A percentile compares a stretch with the other conserved stretches of the same genome.
Evolutionary conservation across 2,888 invertebrate species (phyloP).

Genomic region (Caenorhabditis sp.): DNA sequence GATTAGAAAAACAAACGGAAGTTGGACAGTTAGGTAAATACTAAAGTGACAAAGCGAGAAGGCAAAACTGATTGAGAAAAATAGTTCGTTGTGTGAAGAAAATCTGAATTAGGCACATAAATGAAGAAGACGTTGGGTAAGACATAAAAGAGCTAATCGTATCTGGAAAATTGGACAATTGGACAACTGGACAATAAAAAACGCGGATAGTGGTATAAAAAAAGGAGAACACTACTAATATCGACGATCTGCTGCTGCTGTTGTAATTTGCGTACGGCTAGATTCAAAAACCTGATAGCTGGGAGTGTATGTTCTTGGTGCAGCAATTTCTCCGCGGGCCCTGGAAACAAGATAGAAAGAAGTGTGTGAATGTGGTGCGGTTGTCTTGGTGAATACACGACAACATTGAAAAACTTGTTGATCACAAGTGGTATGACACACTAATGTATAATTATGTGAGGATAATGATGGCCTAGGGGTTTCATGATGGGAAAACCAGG

Average conservation of each 20-base stretch:
- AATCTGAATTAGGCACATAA: slow-evolving; percentile 34
- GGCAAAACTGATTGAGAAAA: slow-evolving; percentile 13
- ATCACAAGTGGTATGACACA: slow-evolving; percentile 42
- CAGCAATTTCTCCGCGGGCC: slow-evolving; percentile 58
- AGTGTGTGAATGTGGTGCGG: not conserved
- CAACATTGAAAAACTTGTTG: slow-evolving; percentile 32
- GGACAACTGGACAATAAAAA: slow-evolving; percentile 8
- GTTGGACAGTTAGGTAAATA: slow-evolving; percentile 50
- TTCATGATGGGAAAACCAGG: not conserved
- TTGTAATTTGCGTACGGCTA: slow-evolving; percentile 60
- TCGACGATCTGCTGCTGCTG: slow-evolving; percentile 62
- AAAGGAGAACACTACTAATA: slow-evolving; percentile 50
- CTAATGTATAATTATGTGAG: slow-evolving; percentile 43
- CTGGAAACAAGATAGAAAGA: slow-evolving; percentile 53
- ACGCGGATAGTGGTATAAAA: slow-evolving; percentile 7
- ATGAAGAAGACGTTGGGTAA: slow-evolving; percentile 42
- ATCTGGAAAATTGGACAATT: slow-evolving; percentile 13
- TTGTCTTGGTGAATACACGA: not conserved
- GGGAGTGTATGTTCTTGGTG: slow-evolving; percentile 55
- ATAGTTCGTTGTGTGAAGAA: slow-evolving; percentile 51
- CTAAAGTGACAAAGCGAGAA: slow-evolving; percentile 38
- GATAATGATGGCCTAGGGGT: slow-evolving; percentile 11
- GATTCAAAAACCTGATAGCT: slow-evolving; percentile 67
- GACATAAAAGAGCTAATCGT: slow-evolving; percentile 28
- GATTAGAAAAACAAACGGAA: slow-evolving; percentile 29